Evolutionary conservation across 2,888 invertebrate species (phyloP).

Genomic region (Lasioglossum morio): DNA sequence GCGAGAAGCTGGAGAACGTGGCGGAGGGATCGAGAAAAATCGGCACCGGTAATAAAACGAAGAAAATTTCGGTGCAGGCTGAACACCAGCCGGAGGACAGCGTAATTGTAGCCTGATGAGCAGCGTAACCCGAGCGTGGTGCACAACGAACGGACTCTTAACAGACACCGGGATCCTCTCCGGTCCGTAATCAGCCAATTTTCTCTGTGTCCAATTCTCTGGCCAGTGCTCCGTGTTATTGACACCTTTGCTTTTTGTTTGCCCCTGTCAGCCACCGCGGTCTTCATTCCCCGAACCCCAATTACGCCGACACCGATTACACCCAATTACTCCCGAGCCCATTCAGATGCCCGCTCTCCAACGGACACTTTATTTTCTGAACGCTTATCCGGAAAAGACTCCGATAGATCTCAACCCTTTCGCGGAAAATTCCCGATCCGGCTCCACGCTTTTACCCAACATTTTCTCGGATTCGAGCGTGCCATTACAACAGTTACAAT

Average conservation of each 20-base stretch:
- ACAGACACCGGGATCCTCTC: slow-evolving; percentile 15
- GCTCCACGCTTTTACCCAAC: not conserved
- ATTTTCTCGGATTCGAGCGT: not conserved
- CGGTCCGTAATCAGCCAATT: slow-evolving; percentile 44
- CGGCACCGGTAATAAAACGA: not conserved
- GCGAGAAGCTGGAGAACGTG: not conserved
- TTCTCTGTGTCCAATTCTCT: slow-evolving; percentile 22
- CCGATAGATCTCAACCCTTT: slow-evolving; percentile 38
- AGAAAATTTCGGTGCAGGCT: slow-evolving; percentile 33
- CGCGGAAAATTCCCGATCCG: not conserved
- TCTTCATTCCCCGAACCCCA: slow-evolving; percentile 19
- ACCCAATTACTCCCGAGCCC: slow-evolving; percentile 17
- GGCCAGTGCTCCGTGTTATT: slow-evolving; percentile 27
- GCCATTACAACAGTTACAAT: not conserved
- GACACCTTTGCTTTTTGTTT: slow-evolving; percentile 40
- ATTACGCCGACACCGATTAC: slow-evolving; percentile 49
- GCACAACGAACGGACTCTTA: slow-evolving; percentile 16
- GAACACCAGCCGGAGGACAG: slow-evolving; percentile 18
- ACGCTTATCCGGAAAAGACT: slow-evolving; percentile 19
- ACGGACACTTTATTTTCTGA: slow-evolving; percentile 43
- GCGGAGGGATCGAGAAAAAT: slow-evolving; percentile 9
- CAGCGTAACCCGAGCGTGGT: slow-evolving; percentile 20
- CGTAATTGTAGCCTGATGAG: slow-evolving; percentile 41
- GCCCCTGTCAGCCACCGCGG: not conserved
- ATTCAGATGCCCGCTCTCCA: slow-evolving; percentile 31